Conservation (phyloP, 2,888 invertebrate genomes). For the Sinohyriopsis cumingii region DNA sequence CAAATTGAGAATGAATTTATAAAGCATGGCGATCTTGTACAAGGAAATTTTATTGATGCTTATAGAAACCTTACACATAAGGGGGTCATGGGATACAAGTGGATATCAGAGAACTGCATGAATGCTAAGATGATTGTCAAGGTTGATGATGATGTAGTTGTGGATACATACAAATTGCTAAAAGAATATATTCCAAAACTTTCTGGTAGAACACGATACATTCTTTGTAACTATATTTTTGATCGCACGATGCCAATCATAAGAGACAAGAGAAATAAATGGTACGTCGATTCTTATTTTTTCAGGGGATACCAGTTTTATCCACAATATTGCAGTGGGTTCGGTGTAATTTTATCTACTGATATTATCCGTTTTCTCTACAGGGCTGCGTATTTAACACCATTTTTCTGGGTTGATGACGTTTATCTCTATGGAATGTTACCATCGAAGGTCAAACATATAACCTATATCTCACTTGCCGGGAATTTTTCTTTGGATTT, state of each 20-base stretch:
- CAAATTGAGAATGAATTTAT: conserved; percentile 35
- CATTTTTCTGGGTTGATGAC: conserved; percentile 41
- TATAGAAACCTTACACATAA: conserved; percentile 52
- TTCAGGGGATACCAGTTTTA: conserved; percentile 28
- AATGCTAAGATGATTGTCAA: conserved; percentile 47
- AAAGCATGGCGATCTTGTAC: conserved; percentile 44
- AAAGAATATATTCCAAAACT: conserved; percentile 21
- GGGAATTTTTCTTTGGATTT: conserved; percentile 8
- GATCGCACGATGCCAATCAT: conserved; percentile 33
- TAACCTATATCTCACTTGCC: conserved; percentile 23
- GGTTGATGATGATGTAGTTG: conserved; percentile 52
- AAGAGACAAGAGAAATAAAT: conserved; percentile 27
- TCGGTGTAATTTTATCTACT: conserved; percentile 29
- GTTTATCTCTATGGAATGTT: conserved; percentile 33
- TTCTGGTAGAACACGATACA: conserved; percentile 19
- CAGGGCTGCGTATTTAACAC: conserved; percentile 25
- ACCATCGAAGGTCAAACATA: conserved; percentile 24
- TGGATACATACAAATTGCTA: conserved; percentile 38
- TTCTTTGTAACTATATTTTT: conserved; percentile 31
- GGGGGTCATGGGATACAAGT: conserved; percentile 51
- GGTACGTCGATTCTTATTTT: conserved; percentile 23
- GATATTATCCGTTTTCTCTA: conserved; percentile 32
- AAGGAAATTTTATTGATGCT: conserved; percentile 52
- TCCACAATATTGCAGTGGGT: conserved; percentile 35
- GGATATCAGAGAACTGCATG: conserved; percentile 44